Percentiles rank a stretch among this genome's conserved stretches.
These are phyloP conservation scores for Athetis lepigone DNA, from an alignment of 2,888 invertebrate species.

Conservation along the genomic window DNA sequence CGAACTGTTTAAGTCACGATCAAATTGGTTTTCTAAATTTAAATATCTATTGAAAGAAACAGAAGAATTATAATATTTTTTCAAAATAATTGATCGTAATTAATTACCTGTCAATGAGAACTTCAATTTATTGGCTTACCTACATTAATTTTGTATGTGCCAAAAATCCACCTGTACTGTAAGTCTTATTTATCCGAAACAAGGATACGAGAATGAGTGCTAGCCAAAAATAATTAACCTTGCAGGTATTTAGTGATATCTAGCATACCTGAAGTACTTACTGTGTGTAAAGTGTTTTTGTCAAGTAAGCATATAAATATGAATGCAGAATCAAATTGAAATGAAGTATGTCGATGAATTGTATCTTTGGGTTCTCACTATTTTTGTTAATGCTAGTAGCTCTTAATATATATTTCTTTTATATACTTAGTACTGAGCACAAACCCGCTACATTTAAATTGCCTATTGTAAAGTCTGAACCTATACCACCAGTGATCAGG, in stretches of 20 bases:
- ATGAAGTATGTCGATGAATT: slow-evolving; percentile 83
- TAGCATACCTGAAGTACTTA: slow-evolving; percentile 13
- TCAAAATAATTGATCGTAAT: background rate
- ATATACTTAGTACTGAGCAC: slow-evolving; percentile 77
- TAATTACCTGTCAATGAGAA: slow-evolving; percentile 3
- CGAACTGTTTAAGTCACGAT: background rate
- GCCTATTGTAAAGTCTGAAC: slow-evolving; percentile 75
- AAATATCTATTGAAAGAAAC: slow-evolving; percentile 8
- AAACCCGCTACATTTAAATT: slow-evolving; percentile 71
- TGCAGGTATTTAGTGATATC: slow-evolving; percentile 19
- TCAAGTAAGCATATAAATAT: background rate
- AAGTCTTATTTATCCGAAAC: slow-evolving; percentile 13
- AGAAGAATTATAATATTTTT: background rate
- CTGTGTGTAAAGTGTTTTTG: slow-evolving; percentile 8
- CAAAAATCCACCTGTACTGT: slow-evolving; percentile 26
- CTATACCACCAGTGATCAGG: slow-evolving; percentile 74
- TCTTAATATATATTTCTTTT: slow-evolving; percentile 86
- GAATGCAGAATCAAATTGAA: slow-evolving; percentile 30
- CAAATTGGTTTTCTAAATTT: background rate
- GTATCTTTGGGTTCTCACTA: slow-evolving; percentile 85
- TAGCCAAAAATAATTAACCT: slow-evolving; percentile 49
- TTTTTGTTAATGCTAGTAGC: slow-evolving; percentile 83
- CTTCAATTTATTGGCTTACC: background rate
- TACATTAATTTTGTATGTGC: slow-evolving; percentile 14
- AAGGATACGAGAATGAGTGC: slow-evolving; percentile 41